Conservation (phyloP, 2,113 vertebrate species). For the Riparia riparia region DNA sequence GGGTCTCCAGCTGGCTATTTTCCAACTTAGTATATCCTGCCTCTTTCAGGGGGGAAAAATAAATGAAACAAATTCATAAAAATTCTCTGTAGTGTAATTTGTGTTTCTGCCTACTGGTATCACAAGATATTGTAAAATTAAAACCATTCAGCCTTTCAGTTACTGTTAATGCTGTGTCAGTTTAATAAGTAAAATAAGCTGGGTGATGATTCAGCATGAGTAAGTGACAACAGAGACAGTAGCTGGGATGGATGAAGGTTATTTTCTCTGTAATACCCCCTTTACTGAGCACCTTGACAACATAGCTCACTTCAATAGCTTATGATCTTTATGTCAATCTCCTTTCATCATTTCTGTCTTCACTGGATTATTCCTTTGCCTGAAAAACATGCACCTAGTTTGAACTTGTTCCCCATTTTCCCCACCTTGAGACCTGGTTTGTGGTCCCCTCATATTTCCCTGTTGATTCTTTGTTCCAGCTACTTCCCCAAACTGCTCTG, state of each 20-base stretch:
- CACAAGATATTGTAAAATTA: neutral
- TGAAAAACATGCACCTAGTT: neutral
- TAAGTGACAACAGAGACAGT: neutral
- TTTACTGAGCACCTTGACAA: neutral
- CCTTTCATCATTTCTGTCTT: neutral
- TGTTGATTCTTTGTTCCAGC: neutral
- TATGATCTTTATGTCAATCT: neutral
- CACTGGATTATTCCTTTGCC: neutral
- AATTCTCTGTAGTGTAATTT: neutral
- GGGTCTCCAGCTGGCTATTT: neutral
- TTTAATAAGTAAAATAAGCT: neutral
- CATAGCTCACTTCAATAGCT: neutral
- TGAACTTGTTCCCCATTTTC: neutral
- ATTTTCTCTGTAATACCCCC: neutral
- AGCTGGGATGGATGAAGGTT: neutral
- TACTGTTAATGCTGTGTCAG: neutral
- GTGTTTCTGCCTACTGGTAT: neutral
- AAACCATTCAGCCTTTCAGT: neutral
- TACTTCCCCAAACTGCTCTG: neutral
- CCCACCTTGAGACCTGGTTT: neutral
- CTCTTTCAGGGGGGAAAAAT: neutral
- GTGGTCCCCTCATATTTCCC: neutral
- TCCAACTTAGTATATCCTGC: neutral
- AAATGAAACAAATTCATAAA: neutral
- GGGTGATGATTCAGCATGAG: neutral